Evolutionary conservation across 2,888 invertebrate species (phyloP).

Genomic region (Abrostola triplasia): DNA sequence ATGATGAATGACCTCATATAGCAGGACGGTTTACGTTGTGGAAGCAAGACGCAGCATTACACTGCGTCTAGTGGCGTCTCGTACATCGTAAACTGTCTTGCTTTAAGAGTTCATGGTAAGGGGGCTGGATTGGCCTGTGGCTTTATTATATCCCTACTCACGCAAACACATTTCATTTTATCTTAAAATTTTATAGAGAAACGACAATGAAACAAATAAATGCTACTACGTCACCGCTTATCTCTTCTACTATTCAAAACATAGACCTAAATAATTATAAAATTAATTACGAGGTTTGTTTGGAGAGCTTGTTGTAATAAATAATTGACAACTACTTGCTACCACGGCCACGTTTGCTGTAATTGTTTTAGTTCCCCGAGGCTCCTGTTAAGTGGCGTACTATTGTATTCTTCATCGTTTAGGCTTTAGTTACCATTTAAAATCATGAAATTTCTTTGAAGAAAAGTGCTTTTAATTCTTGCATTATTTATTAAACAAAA

Average conservation of each 20-base stretch:
- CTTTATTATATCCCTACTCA: too few relatives aligned
- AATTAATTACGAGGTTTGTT: slow-evolving; percentile 2
- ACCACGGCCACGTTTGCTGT: neutral
- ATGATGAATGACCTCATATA: too few relatives aligned
- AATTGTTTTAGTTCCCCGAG: slow-evolving; percentile 6
- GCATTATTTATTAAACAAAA: neutral
- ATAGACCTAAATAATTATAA: slow-evolving; percentile 6
- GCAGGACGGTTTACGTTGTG: too few relatives aligned
- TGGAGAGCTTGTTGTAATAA: slow-evolving; percentile 3
- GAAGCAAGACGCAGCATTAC: too few relatives aligned
- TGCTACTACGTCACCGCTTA: too few relatives aligned
- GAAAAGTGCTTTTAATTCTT: neutral
- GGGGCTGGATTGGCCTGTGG: too few relatives aligned
- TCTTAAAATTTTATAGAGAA: too few relatives aligned
- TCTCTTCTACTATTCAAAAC: slow-evolving; percentile 2
- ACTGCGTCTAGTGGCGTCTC: too few relatives aligned
- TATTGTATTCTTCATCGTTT: neutral
- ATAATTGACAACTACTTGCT: slow-evolving; percentile 7
- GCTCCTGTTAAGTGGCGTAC: neutral
- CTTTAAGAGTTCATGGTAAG: too few relatives aligned
- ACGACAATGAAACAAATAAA: too few relatives aligned
- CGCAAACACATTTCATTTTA: too few relatives aligned
- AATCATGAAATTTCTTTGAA: neutral
- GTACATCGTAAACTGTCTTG: too few relatives aligned
- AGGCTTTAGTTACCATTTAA: neutral